Percentiles rank a stretch among this genome's conserved stretches.
Evolutionary conservation across 2,888 invertebrate species (phyloP).

Genomic region (Cerastis leucographa): DNA sequence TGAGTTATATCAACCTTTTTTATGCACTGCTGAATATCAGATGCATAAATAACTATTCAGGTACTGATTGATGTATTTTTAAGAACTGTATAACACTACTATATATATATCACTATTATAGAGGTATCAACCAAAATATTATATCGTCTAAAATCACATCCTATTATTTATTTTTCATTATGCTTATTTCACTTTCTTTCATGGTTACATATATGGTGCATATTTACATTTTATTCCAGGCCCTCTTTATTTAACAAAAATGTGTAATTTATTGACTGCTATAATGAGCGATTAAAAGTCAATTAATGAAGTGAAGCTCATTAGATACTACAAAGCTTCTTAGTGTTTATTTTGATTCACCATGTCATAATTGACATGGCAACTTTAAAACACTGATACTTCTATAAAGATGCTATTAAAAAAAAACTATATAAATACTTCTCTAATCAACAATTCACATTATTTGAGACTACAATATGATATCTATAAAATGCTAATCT

Average conservation of each 20-base stretch:
- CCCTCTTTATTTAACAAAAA: background rate
- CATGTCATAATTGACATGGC: background rate
- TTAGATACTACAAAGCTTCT: background rate
- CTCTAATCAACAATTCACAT: constrained; percentile 1
- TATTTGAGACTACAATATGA: background rate
- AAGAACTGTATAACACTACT: background rate
- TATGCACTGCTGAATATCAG: background rate
- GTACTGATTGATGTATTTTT: background rate
- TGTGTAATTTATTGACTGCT: background rate
- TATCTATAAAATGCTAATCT: background rate
- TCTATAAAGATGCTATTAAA: background rate
- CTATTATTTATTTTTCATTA: background rate
- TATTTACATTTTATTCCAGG: background rate
- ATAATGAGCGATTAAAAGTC: constrained; percentile 3
- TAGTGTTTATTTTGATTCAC: background rate
- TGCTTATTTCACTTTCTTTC: background rate
- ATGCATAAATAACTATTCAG: background rate
- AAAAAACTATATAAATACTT: background rate
- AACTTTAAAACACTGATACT: background rate
- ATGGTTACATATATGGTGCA: background rate
- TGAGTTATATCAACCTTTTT: background rate
- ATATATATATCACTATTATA: background rate
- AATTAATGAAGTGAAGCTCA: background rate
- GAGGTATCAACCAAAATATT: background rate
- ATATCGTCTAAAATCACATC: background rate